Percentiles rank a stretch among this genome's conserved stretches.
These are phyloP conservation scores for Fistularia tabacaria DNA, from an alignment of 2,797 vertebrate species.

Conservation along the genomic window DNA sequence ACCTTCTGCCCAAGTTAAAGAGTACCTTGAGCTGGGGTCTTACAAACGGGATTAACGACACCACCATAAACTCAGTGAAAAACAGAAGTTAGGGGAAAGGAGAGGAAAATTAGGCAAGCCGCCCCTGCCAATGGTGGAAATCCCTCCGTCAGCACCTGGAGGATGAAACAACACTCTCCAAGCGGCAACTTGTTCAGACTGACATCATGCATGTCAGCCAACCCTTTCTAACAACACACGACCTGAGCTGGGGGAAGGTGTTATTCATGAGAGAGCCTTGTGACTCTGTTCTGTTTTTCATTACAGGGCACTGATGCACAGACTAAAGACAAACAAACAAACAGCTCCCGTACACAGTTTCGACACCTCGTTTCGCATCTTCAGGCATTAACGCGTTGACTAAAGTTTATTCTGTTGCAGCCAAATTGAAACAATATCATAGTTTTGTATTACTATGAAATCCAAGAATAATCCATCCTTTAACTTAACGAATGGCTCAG, in stretches of 20 bases:
- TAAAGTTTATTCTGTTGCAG: constrained; percentile 4
- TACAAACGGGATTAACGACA: constrained; percentile 20
- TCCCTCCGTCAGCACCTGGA: constrained; percentile 30
- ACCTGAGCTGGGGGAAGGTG: constrained; percentile 1
- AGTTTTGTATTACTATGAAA: constrained; percentile 28
- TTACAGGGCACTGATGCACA: constrained; percentile 12
- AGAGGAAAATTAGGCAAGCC: constrained; percentile 25
- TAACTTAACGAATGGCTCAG: constrained; percentile 1
- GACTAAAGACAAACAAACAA: constrained; percentile 14
- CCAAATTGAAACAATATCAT: not conserved
- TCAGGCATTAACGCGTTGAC: not conserved
- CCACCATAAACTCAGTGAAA: constrained; percentile 18
- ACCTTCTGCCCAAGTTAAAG: constrained; percentile 33
- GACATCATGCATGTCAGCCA: not conserved
- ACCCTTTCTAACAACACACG: too few relatives aligned
- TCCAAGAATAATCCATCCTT: constrained; percentile 17
- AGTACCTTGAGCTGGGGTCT: constrained; percentile 20
- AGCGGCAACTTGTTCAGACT: constrained; percentile 45
- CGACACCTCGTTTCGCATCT: constrained; percentile 14
- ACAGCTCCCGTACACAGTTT: not conserved
- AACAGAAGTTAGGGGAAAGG: constrained; percentile 23
- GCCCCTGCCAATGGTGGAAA: constrained; percentile 30
- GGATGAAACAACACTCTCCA: constrained; percentile 28
- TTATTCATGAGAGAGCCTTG: constrained; percentile 14
- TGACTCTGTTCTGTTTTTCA: constrained; percentile 34